These are phyloP conservation scores for Nebria brevicollis DNA, from an alignment of 2,888 invertebrate genomes.

Conservation along the genomic window DNA sequence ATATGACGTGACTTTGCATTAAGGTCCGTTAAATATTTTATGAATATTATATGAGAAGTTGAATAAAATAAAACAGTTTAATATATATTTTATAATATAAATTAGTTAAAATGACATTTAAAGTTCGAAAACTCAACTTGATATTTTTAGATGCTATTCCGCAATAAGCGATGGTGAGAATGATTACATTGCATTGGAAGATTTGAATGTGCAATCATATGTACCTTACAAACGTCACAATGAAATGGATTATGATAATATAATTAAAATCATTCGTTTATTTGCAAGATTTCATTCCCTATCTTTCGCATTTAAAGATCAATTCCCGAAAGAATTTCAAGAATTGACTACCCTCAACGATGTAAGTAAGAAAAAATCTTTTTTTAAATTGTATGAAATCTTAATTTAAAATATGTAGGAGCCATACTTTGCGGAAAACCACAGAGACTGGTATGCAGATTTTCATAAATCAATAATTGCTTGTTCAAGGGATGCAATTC, in stretches of 20 bases:
- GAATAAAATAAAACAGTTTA: no score
- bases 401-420: slow-evolving; percentile 60
- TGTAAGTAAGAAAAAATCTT: slow-evolving; percentile 51
- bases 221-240: slow-evolving; percentile 55
- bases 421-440: slow-evolving; percentile 68
- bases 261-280: slow-evolving; percentile 57
- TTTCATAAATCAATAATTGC: slow-evolving; percentile 66
- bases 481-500: slow-evolving; percentile 72
- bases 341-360: slow-evolving; percentile 51
- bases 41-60: no score
- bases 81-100: no score
- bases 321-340: slow-evolving; percentile 59
- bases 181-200: slow-evolving; percentile 62
- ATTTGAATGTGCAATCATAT: slow-evolving; percentile 59
- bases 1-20: no score
- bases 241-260: slow-evolving; percentile 56
- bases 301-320: slow-evolving; percentile 62
- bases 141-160: slow-evolving; percentile 56
- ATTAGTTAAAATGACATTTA: background rate
- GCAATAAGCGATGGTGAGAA: slow-evolving; percentile 60
- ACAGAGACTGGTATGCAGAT: slow-evolving; percentile 68
- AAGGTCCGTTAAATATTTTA: no score
- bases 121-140: background rate
- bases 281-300: slow-evolving; percentile 64
- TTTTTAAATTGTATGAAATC: background rate